Percentiles rank a stretch among this genome's conserved stretches.
Evolutionary conservation across 2,888 invertebrate species (phyloP).

Genomic region (Polydrusus tereticollis): DNA sequence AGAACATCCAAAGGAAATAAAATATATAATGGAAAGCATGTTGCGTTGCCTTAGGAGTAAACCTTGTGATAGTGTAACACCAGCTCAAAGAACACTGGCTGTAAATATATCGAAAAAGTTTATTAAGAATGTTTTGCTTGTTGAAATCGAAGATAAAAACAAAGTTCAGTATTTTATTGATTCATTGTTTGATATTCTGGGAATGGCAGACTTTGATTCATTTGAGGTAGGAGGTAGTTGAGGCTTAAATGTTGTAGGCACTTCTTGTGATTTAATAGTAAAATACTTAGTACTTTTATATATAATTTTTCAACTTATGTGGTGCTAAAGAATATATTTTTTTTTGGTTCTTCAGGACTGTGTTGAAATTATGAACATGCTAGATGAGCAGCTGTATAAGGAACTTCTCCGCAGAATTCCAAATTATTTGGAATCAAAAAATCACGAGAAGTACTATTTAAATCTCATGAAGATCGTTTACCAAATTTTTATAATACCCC

Average conservation of each 20-base stretch:
- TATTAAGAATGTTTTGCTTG: conserved; percentile 40
- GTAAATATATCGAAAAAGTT: conserved; percentile 31
- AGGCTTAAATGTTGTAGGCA: neutral
- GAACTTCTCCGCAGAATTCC: conserved; percentile 52
- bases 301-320: too few species aligned
- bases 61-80: conserved; percentile 4
- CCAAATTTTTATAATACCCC: conserved; percentile 48
- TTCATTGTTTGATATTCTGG: conserved; percentile 50
- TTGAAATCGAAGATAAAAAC: conserved; percentile 49
- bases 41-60: conserved; percentile 36
- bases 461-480: conserved; percentile 51
- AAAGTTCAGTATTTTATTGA: conserved; percentile 52
- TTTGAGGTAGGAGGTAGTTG: conserved; percentile 46
- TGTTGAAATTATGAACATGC: conserved; percentile 51
- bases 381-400: conserved; percentile 51
- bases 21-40: conserved; percentile 39
- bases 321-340: neutral
- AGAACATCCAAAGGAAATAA: conserved; percentile 42
- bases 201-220: conserved; percentile 48
- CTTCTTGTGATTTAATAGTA: neutral
- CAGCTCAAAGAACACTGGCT: conserved; percentile 17
- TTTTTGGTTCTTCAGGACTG: conserved; percentile 52
- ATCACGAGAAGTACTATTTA: conserved; percentile 48
- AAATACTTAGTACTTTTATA: too few species aligned
- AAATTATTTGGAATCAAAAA: conserved; percentile 51